Evolutionary conservation across 2,797 vertebrate species (phyloP).

Genomic region (Rhincodon typus): DNA sequence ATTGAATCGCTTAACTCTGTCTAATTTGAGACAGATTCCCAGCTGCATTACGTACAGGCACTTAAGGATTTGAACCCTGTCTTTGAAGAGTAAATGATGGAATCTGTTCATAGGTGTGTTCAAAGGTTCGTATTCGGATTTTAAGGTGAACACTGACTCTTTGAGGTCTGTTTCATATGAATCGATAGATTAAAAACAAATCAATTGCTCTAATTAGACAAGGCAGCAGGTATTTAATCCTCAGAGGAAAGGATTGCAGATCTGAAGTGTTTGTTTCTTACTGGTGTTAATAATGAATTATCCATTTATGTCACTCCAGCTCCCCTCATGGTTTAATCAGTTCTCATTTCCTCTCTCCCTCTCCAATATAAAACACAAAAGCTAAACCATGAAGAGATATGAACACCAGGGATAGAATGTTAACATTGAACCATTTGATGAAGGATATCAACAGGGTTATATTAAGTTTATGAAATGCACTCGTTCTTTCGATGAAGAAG

Average conservation of each 20-base stretch:
- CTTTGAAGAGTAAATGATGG: background rate
- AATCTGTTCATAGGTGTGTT: background rate
- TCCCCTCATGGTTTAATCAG: no score
- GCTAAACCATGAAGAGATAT: background rate
- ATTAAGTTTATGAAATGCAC: no score
- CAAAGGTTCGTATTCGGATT: background rate
- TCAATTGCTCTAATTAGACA: background rate
- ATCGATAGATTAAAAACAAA: background rate
- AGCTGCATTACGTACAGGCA: background rate
- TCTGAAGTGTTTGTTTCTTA: background rate
- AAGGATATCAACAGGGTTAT: background rate
- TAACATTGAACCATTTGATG: background rate
- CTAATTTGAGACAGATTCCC: background rate
- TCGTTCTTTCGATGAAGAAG: background rate
- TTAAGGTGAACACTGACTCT: background rate
- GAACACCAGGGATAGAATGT: background rate
- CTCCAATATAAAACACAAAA: background rate
- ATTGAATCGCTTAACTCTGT: background rate
- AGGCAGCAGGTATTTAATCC: background rate
- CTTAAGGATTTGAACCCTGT: background rate
- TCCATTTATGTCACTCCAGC: background rate
- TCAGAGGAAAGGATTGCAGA: background rate
- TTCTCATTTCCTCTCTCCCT: background rate
- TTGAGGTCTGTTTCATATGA: background rate
- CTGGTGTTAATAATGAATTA: constrained; percentile 9